Base-by-base conservation (phyloP, 2,113 vertebrate species). In the Raja brachyura region DNA sequence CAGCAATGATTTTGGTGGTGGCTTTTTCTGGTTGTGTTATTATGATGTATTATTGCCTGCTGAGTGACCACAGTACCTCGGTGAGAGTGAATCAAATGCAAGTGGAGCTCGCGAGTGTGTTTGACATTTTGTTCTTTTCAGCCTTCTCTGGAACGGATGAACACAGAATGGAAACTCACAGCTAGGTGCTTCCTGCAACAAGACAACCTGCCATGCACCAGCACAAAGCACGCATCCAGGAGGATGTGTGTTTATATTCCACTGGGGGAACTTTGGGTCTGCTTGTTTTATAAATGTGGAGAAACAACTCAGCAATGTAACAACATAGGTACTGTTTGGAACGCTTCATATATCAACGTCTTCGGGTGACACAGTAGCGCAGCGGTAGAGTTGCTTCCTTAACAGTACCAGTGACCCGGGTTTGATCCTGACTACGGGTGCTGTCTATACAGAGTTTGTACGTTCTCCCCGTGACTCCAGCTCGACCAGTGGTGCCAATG, bases 101-200 rank as follows among this genome's bases (percentile, higher is more conserved):
- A 63, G n/a, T 14, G 16, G 59, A 5, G 11, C 28, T 18, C 18
- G 59, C 31, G 59, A 63, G 16, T 63, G 59, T 86, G 83, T 86
- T 63, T 63, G 83, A 86, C 83, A 86, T 86, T 86, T 63, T 59
- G 28, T 63, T 86, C 59, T 63, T 63, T 63, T 86, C 25, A n/a
- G 59, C 31, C 31, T 86, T 18, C 83, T 86, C 59, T 31, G 59
- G 28, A 81, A 22, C 22, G 5, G 39, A 81, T 39, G 78, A 81
- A 20, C 39, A 20, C 14, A 79, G 39, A 61, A 86, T n/a, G 83
- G 25, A 86, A 59, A 31, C 1, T 11, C 83, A 86, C 25, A 85
- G 83, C 56, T 25, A 48, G 59, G 83, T n/a, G 56, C 28, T 86
- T 31, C 56, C 16, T 31, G 59, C 31, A 86, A 31, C 83, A 86